Evolutionary conservation across 2,113 vertebrate genomes (phyloP).

Genomic region (Pterophyllum scalare): DNA sequence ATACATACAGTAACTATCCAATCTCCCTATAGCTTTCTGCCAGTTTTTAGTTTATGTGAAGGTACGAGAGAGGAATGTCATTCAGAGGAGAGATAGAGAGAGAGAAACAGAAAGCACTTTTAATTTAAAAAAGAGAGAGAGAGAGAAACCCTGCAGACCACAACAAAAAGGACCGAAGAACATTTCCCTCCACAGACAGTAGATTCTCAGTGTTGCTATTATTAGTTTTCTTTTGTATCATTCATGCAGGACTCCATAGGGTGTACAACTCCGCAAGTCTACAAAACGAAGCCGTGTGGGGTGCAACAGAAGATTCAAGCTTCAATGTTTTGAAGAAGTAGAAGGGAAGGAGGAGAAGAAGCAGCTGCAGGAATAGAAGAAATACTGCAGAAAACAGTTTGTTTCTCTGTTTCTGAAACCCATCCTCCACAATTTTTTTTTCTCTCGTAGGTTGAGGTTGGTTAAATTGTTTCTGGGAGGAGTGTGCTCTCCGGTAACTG

Average conservation of each 20-base stretch:
- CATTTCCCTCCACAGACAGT: slow-evolving; percentile 70
- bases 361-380: slow-evolving; percentile 78
- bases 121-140: slow-evolving; percentile 64
- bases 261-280: slow-evolving; percentile 80
- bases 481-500: slow-evolving; percentile 46
- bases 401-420: slow-evolving; percentile 62
- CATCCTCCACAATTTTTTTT: slow-evolving; percentile 59
- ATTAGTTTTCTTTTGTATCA: slow-evolving; percentile 77
- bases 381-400: slow-evolving; percentile 79
- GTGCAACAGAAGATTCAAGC: slow-evolving; percentile 86
- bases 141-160: slow-evolving; percentile 78
- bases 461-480: slow-evolving; percentile 47
- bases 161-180: slow-evolving; percentile 75
- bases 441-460: slow-evolving; percentile 64
- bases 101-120: slow-evolving; percentile 69
- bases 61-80: slow-evolving; percentile 66
- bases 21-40: slow-evolving; percentile 34
- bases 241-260: slow-evolving; percentile 85
- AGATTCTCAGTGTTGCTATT: slow-evolving; percentile 77
- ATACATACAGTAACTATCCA: slow-evolving; percentile 29
- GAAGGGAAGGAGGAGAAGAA: slow-evolving; percentile 68
- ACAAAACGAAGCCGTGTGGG: slow-evolving; percentile 78
- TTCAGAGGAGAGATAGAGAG: slow-evolving; percentile 66
- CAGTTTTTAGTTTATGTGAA: slow-evolving; percentile 58
- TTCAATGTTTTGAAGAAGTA: slow-evolving; percentile 81